Percentiles rank a stretch among this genome's conserved stretches.
These are phyloP conservation scores for Vombatus ursinus DNA, from an alignment of 2,113 vertebrate genomes.

Conservation along the genomic window DNA sequence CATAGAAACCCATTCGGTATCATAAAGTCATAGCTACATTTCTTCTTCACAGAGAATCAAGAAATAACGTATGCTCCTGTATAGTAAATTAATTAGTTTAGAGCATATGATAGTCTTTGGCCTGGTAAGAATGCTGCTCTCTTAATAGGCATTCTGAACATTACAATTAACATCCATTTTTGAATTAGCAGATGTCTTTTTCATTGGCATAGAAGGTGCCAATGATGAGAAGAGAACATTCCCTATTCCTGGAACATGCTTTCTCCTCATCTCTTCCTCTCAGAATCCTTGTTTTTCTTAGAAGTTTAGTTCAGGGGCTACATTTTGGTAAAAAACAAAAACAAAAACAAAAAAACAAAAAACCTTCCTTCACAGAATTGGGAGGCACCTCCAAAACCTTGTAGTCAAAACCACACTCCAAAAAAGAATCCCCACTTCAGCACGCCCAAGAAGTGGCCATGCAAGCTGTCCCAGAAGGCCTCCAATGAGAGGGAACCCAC, in stretches of 20 bases:
- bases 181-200: constrained; percentile 15
- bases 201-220: neutral
- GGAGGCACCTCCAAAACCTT: too few species aligned
- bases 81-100: neutral
- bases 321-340: neutral
- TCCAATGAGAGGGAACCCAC: neutral
- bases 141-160: neutral
- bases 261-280: neutral
- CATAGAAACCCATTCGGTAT: neutral
- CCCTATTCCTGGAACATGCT: neutral
- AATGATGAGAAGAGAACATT: neutral
- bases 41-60: neutral
- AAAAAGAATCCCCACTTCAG: neutral
- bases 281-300: neutral
- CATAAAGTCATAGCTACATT: neutral
- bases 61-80: neutral
- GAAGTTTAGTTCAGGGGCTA: neutral
- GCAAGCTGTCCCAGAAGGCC: neutral
- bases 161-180: neutral
- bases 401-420: too few species aligned
- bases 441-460: neutral
- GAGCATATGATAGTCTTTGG: neutral
- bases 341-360: too few species aligned
- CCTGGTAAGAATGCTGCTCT: neutral
- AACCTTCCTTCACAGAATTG: neutral